Conservation (phyloP, 2,797 vertebrate species). For the Nannoperca obscura region DNA sequence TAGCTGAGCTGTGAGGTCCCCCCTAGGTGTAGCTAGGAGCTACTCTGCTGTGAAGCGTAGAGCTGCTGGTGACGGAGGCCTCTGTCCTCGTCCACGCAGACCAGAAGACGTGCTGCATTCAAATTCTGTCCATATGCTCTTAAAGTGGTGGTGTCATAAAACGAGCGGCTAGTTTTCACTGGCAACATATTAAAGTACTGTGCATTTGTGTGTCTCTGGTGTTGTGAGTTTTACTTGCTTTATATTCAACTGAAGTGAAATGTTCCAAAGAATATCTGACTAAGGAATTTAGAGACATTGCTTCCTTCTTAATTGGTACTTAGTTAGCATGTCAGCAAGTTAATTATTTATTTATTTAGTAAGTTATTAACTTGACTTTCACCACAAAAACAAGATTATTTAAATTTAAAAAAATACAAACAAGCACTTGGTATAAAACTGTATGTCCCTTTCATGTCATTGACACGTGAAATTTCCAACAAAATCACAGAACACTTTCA, state of each 20-base stretch:
- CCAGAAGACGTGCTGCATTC: conserved; percentile 38
- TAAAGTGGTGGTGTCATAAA: conserved; percentile 23
- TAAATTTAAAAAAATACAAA: neutral
- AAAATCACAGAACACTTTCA: no score
- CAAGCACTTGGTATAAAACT: neutral
- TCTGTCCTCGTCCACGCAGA: conserved; percentile 22
- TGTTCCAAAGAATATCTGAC: neutral
- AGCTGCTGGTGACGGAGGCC: conserved; percentile 36
- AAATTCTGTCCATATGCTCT: conserved; percentile 26
- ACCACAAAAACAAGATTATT: neutral
- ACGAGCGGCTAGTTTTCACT: conserved; percentile 18
- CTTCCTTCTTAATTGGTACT: neutral
- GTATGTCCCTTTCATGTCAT: no score
- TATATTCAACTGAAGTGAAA: conserved; percentile 1
- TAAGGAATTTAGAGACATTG: conserved; percentile 2
- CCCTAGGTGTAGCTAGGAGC: conserved; percentile 58
- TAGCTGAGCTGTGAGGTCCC: conserved; percentile 48
- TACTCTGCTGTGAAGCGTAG: conserved; percentile 49
- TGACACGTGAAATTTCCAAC: no score
- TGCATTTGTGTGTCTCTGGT: neutral
- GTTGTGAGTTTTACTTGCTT: neutral
- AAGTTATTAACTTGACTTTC: conserved; percentile 3
- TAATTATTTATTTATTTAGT: conserved; percentile 3
- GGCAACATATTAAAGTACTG: neutral
- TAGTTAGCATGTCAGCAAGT: conserved; percentile 9